Base-by-base conservation (phyloP, 2,888 invertebrate species). In the Clanis bilineata region DNA sequence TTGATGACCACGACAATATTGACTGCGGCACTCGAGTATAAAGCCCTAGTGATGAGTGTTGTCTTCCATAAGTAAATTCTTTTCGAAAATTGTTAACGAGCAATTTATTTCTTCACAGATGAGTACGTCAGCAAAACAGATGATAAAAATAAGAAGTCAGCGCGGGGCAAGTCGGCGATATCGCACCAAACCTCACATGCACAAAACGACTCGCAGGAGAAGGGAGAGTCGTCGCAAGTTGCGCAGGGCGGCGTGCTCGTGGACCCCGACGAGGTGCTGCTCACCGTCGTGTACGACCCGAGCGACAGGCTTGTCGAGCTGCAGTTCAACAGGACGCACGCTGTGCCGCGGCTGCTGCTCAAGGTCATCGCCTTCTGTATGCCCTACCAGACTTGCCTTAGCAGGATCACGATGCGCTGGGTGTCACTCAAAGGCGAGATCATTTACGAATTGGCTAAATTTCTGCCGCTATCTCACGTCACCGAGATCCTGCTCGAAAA, bases 401-500 rank as follows among this genome's bases (percentile, higher is more conserved):
- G 58, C 45, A 64, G 63, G 44, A 60, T 77, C 23, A 58, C 67
- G 4, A 28, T 74, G 25, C 71, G 66, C 36, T 61, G 65, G 63
- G 51, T 57, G 7, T 47, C 60, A 18, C 64, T 72, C 23, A 56
- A 58, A 36, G 65, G 67, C 22, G 60, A 28, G 4, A 58, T 58
- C 25, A 61, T 78, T 2, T 60, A 71, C 62, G 71, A 74, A 58
- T 60, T 75, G 25, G 64, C 66, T 12, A 67, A 64, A 43, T 60
- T 71, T 21, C 57, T 66, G 15, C 61, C 64, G 1, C 25, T 28
- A 28, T 67, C 74, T 28, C 60, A 64, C 6, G 58, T 78, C 54
- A 73, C 73, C 5, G 75, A 78, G 51, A 39, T 78, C n/a, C 65
- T 64, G 57, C 66, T 79, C 6, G 76, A 79, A 66, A 75, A 74